Evolutionary conservation across 2,113 vertebrate genomes (phyloP).

Genomic region (Gavia stellata): DNA sequence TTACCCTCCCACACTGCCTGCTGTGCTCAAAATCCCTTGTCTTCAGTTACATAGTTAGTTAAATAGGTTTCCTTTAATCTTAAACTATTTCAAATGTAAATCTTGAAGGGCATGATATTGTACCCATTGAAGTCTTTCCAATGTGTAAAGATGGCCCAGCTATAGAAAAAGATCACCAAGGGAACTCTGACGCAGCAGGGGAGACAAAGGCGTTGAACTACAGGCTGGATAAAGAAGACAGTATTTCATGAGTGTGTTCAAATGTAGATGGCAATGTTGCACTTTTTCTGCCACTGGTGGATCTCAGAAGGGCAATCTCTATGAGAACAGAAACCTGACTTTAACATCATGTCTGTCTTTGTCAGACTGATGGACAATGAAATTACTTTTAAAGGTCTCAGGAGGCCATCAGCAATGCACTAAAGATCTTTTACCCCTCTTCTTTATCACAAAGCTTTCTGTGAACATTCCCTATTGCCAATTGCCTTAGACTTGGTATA

Average conservation of each 20-base stretch:
- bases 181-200: background rate
- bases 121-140: background rate
- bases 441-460: background rate
- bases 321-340: background rate
- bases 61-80: slow-evolving; percentile 24
- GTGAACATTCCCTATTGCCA: background rate
- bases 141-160: background rate
- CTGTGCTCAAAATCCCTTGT: background rate
- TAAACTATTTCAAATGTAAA: slow-evolving; percentile 18
- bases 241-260: background rate
- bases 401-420: background rate
- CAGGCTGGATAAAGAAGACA: background rate
- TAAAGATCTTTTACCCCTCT: background rate
- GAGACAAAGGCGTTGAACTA: background rate
- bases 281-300: background rate
- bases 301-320: background rate
- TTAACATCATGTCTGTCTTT: background rate
- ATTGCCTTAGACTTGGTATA: background rate
- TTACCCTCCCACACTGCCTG: slow-evolving; percentile 10
- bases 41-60: background rate
- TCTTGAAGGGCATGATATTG: background rate
- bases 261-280: slow-evolving; percentile 43
- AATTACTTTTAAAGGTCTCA: background rate
- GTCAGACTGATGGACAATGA: background rate
- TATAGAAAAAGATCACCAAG: background rate